Percentiles rank a stretch among this genome's conserved stretches.
phyloP scores from a whole-genome alignment of 1,140 invertebrate species.

The Sitodiplosis mosellana region DNA sequence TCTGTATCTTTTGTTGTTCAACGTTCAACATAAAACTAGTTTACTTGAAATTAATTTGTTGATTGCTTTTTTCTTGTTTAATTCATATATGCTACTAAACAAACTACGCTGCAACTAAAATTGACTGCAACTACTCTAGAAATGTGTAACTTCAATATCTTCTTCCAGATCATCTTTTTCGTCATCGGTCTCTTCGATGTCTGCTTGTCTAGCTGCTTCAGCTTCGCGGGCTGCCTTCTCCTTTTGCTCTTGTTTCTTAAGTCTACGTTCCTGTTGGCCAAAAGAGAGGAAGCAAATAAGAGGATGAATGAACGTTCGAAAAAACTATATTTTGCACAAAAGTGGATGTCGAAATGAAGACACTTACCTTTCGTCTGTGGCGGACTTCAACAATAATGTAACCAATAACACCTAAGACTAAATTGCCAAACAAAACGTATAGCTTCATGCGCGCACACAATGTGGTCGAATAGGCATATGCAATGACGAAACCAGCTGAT shows the following conservation, averaged over 20 bases:
- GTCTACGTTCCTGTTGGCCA: conserved; percentile 25
- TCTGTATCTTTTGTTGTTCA: too few species aligned
- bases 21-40: too few species aligned
- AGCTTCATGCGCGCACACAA: conserved; percentile 79
- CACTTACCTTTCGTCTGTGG: conserved; percentile 50
- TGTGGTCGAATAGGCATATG: conserved; percentile 74
- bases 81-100: too few species aligned
- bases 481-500: conserved; percentile 78
- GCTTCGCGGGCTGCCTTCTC: conserved; percentile 26
- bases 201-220: conserved; percentile 10
- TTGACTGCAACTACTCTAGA: conserved; percentile 28
- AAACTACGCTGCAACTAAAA: too few species aligned
- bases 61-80: too few species aligned
- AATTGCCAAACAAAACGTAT: conserved; percentile 65
- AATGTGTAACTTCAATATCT: conserved; percentile 66
- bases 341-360: not conserved
- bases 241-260: conserved; percentile 43
- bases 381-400: conserved; percentile 69
- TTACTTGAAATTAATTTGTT: too few species aligned
- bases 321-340: conserved; percentile 1
- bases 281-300: too few species aligned
- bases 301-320: too few species aligned
- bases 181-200: conserved; percentile 52
- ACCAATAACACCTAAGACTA: conserved; percentile 58
- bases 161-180: conserved; percentile 71